Evolutionary conservation across 2,888 invertebrate genomes (phyloP).

Genomic region (Micoletzkya japonica): DNA sequence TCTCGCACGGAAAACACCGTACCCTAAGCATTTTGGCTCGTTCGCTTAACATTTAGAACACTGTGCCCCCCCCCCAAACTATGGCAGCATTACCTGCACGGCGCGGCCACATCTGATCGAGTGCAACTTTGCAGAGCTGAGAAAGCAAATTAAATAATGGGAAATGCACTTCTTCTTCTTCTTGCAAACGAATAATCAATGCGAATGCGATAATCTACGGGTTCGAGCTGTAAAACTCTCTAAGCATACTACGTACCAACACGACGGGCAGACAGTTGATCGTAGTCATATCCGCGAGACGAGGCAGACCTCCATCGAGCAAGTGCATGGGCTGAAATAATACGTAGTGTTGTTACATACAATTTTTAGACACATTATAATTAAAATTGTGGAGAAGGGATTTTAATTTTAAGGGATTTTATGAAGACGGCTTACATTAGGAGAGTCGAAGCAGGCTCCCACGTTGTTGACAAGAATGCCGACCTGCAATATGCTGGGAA

Average conservation of each 20-base stretch:
- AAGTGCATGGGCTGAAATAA: slow-evolving; percentile 44
- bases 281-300: slow-evolving; percentile 71
- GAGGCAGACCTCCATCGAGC: slow-evolving; percentile 53
- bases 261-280: slow-evolving; percentile 81
- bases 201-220: no score
- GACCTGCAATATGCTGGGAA: background rate
- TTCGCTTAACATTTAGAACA: no score
- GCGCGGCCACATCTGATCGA: slow-evolving; percentile 82
- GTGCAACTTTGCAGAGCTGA: slow-evolving; percentile 79
- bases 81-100: no score
- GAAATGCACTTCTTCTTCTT: no score
- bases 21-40: no score
- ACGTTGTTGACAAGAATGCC: slow-evolving; percentile 80
- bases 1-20: no score
- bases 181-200: no score
- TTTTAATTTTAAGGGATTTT: background rate
- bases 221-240: no score
- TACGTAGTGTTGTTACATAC: background rate
- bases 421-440: slow-evolving; percentile 69
- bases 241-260: no score
- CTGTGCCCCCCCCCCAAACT: no score
- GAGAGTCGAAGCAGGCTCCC: slow-evolving; percentile 82
- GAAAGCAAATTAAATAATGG: no score
- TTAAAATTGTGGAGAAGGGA: background rate
- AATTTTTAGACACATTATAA: background rate